A percentile compares a stretch with the other conserved stretches of the same genome.
Conservation (phyloP, 2,888 invertebrate genomes). For the Mimas tiliae region DNA sequence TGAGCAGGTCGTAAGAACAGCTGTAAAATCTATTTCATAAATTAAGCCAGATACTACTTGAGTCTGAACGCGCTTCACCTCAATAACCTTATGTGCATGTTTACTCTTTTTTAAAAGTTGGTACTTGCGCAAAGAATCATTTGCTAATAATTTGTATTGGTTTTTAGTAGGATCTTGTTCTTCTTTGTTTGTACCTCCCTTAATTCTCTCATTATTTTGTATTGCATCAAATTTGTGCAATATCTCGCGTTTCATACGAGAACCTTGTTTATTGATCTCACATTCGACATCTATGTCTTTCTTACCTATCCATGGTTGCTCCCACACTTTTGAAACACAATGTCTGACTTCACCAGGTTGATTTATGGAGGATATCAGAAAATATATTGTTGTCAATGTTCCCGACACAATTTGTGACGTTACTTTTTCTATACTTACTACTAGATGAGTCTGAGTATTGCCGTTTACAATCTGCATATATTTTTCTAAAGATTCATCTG, state of each 20-base stretch:
- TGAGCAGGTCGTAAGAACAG: conserved; percentile 45
- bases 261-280: not conserved
- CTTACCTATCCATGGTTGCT: conserved; percentile 35
- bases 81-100: conserved; percentile 45
- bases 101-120: conserved; percentile 38
- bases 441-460: conserved; percentile 29
- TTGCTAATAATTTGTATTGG: conserved; percentile 50
- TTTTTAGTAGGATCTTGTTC: conserved; percentile 43
- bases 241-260: conserved; percentile 12
- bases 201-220: not conserved
- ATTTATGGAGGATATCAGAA: conserved; percentile 32
- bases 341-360: conserved; percentile 25
- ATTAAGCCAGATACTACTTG: conserved; percentile 54
- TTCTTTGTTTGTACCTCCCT: conserved; percentile 29
- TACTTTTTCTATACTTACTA: conserved; percentile 39
- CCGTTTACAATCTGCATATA: conserved; percentile 35
- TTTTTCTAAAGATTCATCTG: conserved; percentile 44
- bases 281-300: conserved; percentile 40
- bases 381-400: conserved; percentile 36
- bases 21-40: conserved; percentile 56
- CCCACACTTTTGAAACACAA: conserved; percentile 40
- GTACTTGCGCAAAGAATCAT: conserved; percentile 53
- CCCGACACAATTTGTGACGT: conserved; percentile 44
- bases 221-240: not conserved
- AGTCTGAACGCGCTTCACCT: conserved; percentile 51